These are phyloP conservation scores for Remorina albescens DNA, from an alignment of 2,797 vertebrate genomes.

Conservation along the genomic window DNA sequence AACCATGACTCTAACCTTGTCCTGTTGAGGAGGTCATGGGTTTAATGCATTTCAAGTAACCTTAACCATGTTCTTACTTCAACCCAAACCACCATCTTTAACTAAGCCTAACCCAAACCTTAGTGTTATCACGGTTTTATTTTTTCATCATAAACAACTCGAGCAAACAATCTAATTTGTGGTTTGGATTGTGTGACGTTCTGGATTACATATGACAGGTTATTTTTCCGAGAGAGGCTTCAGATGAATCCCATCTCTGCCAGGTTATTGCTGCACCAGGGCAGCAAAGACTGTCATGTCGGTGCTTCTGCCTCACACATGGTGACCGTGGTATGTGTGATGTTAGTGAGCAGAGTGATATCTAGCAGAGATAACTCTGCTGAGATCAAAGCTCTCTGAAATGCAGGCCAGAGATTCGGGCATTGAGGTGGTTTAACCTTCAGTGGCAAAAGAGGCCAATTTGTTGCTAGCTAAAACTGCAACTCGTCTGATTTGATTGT, in stretches of 20 bases:
- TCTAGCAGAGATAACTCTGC: conserved; percentile 20
- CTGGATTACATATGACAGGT: neutral
- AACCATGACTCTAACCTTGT: neutral
- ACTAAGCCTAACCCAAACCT: too few relatives aligned
- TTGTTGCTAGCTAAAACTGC: neutral
- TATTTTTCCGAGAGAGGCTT: conserved; percentile 4
- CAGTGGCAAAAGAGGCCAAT: neutral
- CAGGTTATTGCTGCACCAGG: neutral
- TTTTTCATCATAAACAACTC: neutral
- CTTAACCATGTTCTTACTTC: neutral
- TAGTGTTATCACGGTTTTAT: too few relatives aligned
- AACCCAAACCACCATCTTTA: neutral
- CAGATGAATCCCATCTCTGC: neutral
- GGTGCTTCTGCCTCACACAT: conserved; percentile 1
- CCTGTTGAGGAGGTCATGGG: too few relatives aligned
- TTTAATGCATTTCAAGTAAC: too few relatives aligned
- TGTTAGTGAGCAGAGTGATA: conserved; percentile 8
- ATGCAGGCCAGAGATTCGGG: conserved; percentile 7
- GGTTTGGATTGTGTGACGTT: neutral
- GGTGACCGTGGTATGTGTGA: conserved; percentile 10
- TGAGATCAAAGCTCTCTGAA: conserved; percentile 10
- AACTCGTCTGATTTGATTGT: too few relatives aligned
- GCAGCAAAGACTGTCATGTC: neutral
- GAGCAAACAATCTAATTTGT: too few relatives aligned
- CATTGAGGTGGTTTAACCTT: neutral